Evolutionary conservation across 2,888 invertebrate genomes (phyloP).

Genomic region (Drosophila kambysellisi): DNA sequence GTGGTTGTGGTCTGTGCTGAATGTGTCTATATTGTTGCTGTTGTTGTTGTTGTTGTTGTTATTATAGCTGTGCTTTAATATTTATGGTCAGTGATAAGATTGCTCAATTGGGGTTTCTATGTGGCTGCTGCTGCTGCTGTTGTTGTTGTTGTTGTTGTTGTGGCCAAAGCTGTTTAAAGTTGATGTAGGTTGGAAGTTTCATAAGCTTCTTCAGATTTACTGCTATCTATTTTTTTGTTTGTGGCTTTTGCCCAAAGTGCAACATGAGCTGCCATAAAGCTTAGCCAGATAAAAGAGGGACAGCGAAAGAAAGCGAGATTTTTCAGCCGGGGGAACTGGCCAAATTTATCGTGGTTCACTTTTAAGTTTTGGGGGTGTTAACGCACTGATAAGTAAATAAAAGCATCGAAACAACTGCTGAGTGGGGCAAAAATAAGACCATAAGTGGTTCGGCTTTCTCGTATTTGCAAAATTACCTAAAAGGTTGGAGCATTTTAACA

Average conservation of each 20-base stretch:
- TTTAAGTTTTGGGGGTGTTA: constrained; percentile 1
- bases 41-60: constrained; percentile 33
- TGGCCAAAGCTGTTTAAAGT: constrained; percentile 60
- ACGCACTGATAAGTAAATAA: background rate
- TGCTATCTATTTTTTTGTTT: constrained; percentile 33
- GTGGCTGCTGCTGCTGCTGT: constrained; percentile 1
- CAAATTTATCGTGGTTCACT: constrained; percentile 4
- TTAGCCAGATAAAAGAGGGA: constrained; percentile 34
- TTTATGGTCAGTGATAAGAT: constrained; percentile 77
- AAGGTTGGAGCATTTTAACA: background rate
- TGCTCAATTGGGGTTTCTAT: constrained; percentile 71
- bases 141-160: constrained; percentile 6
- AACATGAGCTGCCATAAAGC: constrained; percentile 46
- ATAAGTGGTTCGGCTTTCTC: background rate
- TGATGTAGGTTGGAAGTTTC: constrained; percentile 76
- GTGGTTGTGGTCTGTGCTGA: constrained; percentile 26
- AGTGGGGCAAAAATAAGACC: background rate
- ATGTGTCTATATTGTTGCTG: constrained; percentile 26
- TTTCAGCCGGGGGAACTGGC: background rate
- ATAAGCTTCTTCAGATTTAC: constrained; percentile 56
- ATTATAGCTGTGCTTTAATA: constrained; percentile 49
- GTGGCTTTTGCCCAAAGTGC: constrained; percentile 20
- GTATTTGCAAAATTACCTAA: background rate
- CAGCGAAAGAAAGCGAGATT: background rate
- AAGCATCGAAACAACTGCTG: background rate